Evolutionary conservation across 2,113 vertebrate genomes (phyloP).

Genomic region (Indicator indicator): DNA sequence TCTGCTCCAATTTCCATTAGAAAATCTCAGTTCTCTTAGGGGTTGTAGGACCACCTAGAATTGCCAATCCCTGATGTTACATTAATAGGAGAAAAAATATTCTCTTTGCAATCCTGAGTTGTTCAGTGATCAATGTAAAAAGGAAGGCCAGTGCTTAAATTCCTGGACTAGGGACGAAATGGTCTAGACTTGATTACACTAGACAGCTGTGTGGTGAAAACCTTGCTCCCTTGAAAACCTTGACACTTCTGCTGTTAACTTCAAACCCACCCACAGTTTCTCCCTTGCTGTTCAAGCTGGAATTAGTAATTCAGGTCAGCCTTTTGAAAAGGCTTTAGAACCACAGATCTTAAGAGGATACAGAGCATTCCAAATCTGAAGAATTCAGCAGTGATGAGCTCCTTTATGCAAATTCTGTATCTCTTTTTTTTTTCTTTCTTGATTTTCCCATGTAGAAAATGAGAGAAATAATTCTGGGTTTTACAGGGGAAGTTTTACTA

Average conservation of each 20-base stretch:
- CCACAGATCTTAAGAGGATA: not conserved
- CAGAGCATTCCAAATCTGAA: constrained; percentile 1
- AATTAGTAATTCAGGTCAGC: constrained; percentile 36
- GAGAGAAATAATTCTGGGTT: not conserved
- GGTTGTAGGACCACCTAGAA: constrained; percentile 47
- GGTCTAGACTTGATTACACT: constrained; percentile 33
- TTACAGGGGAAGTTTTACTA: not conserved
- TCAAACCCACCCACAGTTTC: constrained; percentile 9
- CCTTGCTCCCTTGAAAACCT: constrained; percentile 38
- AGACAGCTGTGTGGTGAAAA: constrained; percentile 34
- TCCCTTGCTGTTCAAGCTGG: constrained; percentile 18
- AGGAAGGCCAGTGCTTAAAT: constrained; percentile 25
- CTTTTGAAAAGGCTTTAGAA: constrained; percentile 33
- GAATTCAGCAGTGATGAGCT: not conserved
- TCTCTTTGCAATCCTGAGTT: constrained; percentile 34
- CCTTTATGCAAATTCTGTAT: not conserved
- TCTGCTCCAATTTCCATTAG: constrained; percentile 49
- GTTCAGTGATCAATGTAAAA: constrained; percentile 16
- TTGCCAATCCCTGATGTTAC: constrained; percentile 2
- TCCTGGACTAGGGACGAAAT: constrained; percentile 18
- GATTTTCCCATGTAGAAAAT: not conserved
- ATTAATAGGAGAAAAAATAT: constrained; percentile 38
- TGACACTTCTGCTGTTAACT: constrained; percentile 32
- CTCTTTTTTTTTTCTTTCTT: not conserved
- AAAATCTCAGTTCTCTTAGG: constrained; percentile 13